phyloP scores from a whole-genome alignment of 2,113 vertebrate genomes.

The Lichenostomus cassidix region DNA sequence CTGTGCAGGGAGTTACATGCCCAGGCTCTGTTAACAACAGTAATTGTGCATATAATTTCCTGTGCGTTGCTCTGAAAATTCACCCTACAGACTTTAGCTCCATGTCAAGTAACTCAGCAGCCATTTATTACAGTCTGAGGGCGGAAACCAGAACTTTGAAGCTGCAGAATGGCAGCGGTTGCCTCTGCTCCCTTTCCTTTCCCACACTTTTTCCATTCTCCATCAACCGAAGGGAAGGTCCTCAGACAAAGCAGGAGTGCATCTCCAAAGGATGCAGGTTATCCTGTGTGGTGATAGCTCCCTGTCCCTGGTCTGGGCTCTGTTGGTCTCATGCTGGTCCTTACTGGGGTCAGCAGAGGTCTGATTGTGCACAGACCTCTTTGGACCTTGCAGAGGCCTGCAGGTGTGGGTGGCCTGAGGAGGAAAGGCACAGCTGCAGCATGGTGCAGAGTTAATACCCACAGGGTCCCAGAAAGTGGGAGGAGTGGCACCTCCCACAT shows the following conservation, averaged over 20 bases:
- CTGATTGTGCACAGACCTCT: neutral
- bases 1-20: constrained; percentile 73
- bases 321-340: neutral
- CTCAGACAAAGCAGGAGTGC: neutral
- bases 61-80: constrained; percentile 61
- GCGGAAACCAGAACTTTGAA: neutral
- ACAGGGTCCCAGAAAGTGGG: neutral
- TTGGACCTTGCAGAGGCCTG: neutral
- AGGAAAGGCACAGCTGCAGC: neutral
- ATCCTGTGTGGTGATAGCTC: neutral
- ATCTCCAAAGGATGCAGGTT: neutral
- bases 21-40: constrained; percentile 74
- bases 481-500: neutral
- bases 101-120: constrained; percentile 47
- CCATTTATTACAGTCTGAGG: constrained; percentile 41
- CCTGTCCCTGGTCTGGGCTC: neutral
- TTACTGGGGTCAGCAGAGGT: neutral
- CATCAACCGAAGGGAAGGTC: fast-evolving
- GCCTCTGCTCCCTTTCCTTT: neutral
- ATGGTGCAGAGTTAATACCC: neutral
- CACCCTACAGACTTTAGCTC: constrained; percentile 65
- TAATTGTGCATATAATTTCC: constrained; percentile 76
- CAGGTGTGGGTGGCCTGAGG: neutral
- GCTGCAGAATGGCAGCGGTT: neutral
- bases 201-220: neutral